Percentiles rank a stretch among this genome's conserved stretches.
phyloP scores from a whole-genome alignment of 2,113 vertebrate genomes.

The Heteronetta atricapilla region DNA sequence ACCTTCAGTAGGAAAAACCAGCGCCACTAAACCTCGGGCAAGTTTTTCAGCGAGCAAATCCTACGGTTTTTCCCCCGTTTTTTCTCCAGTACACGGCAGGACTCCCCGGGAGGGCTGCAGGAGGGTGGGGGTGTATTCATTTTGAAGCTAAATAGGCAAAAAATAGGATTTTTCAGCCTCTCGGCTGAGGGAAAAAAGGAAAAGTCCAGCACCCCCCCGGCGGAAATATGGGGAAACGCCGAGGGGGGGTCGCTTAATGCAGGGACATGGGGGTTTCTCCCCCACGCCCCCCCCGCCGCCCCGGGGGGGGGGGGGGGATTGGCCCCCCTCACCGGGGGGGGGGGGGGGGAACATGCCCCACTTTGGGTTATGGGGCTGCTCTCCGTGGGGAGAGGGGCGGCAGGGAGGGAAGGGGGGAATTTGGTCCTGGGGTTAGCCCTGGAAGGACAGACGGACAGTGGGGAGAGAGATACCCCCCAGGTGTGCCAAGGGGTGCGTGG shows the following conservation, averaged over 20 bases:
- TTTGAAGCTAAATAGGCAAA: not conserved
- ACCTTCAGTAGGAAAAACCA: not conserved
- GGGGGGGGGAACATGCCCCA: not conserved
- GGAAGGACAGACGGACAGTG: not conserved
- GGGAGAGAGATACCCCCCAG: not conserved
- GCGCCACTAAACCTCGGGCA: not conserved
- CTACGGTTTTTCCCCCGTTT: not conserved
- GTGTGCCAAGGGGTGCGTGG: not conserved
- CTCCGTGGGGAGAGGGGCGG: not conserved
- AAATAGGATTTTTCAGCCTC: too few relatives aligned
- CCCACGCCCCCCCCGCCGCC: too few relatives aligned
- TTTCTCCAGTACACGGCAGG: not conserved
- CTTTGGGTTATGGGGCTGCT: not conserved
- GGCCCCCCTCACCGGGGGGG: too few relatives aligned
- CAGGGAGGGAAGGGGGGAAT: too few relatives aligned
- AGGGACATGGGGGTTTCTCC: too few relatives aligned
- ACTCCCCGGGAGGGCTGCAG: not conserved
- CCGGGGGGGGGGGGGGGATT: too few relatives aligned
- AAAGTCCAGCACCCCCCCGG: too few relatives aligned
- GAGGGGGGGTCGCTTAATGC: too few relatives aligned
- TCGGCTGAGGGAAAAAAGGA: too few relatives aligned
- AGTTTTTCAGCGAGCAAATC: not conserved
- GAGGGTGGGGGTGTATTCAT: not conserved
- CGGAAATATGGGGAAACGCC: too few relatives aligned
- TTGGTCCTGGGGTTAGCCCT: not conserved